phyloP scores from a whole-genome alignment of 1,140 invertebrate genomes.

The Bradysia coprophila region DNA sequence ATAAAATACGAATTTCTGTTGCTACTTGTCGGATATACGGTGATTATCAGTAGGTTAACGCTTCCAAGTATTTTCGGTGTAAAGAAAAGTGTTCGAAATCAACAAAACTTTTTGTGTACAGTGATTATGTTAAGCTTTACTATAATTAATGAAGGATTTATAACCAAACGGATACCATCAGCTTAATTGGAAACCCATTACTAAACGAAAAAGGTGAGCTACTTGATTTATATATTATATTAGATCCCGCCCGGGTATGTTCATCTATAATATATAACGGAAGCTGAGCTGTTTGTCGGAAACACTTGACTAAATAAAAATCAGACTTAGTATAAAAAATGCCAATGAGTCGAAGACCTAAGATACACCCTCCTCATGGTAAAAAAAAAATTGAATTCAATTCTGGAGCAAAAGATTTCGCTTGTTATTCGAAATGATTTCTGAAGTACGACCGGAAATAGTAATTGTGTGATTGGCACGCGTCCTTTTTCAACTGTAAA shows the following conservation, averaged over 20 bases:
- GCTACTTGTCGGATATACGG: background rate
- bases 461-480: background rate
- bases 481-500: background rate
- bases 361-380: background rate
- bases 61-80: background rate
- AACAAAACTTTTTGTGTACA: background rate
- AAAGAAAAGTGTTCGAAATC: background rate
- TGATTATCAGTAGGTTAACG: background rate
- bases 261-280: background rate
- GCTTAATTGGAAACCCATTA: no score
- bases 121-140: background rate
- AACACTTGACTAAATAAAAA: background rate
- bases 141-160: no score
- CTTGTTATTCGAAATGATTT: no score
- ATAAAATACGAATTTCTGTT: background rate
- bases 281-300: background rate
- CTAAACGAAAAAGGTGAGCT: no score
- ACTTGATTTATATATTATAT: no score
- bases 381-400: no score
- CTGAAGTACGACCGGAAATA: background rate
- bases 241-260: no score
- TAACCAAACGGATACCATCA: no score
- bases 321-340: background rate
- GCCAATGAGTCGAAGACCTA: background rate
- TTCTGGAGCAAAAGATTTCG: no score